Evolutionary conservation across 2,797 vertebrate genomes (phyloP).

Genomic region (Fundulus diaphanus): DNA sequence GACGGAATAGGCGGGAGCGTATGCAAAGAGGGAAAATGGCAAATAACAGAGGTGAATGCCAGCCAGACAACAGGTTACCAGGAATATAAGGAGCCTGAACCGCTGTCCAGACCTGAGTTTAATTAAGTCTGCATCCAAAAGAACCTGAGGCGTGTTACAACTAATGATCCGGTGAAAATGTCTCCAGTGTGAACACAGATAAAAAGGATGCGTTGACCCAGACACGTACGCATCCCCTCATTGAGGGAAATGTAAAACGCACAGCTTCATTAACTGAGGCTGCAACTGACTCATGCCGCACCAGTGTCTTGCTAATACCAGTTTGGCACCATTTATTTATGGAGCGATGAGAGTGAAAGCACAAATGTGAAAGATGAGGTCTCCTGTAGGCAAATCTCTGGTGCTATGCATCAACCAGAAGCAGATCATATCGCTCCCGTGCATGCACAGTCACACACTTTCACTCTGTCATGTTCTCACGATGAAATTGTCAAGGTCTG

Average conservation of each 20-base stretch:
- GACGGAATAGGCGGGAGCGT: not conserved
- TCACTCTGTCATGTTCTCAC: not conserved
- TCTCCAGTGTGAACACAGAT: conserved; percentile 34
- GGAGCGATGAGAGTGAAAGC: not conserved
- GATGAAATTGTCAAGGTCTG: conserved; percentile 4
- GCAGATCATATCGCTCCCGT: conserved; percentile 21
- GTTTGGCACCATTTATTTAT: conserved; percentile 40
- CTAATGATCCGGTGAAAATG: conserved; percentile 65
- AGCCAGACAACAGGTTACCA: conserved; percentile 20
- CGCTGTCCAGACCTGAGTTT: conserved; percentile 42
- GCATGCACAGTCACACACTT: conserved; percentile 18
- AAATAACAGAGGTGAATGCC: conserved; percentile 29
- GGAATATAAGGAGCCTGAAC: conserved; percentile 18
- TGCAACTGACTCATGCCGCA: conserved; percentile 45
- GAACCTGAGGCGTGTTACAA: conserved; percentile 51
- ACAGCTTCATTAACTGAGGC: conserved; percentile 60
- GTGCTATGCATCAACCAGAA: conserved; percentile 5
- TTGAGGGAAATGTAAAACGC: conserved; percentile 48
- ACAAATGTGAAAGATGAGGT: conserved; percentile 31
- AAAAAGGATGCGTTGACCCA: conserved; percentile 53
- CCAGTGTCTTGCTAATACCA: conserved; percentile 36
- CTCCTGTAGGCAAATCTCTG: conserved; percentile 36
- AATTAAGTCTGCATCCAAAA: conserved; percentile 58
- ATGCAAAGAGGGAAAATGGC: not conserved
- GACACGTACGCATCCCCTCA: conserved; percentile 18